Conservation (phyloP, 92 coral and sea anemone species). For the Palythoa grandiflora region DNA sequence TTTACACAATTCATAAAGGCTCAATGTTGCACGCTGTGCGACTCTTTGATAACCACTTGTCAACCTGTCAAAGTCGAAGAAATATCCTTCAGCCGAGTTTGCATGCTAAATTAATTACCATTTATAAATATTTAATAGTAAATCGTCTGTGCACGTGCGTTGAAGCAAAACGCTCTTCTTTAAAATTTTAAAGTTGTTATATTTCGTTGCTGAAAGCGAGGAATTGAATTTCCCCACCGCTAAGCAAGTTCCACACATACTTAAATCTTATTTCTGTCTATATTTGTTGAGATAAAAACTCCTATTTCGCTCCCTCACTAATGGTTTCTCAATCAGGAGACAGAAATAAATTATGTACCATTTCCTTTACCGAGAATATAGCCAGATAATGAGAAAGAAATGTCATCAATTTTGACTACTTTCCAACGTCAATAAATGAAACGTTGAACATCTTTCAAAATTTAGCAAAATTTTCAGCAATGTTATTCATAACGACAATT, state of each 20-base stretch:
- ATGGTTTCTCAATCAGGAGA: constrained; percentile 27
- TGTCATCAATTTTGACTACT: constrained; percentile 14
- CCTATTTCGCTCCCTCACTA: constrained; percentile 2
- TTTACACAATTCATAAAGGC: constrained; percentile 80
- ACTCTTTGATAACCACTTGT: constrained; percentile 44
- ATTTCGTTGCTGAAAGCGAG: not conserved
- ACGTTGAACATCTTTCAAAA: not conserved
- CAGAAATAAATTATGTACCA: constrained; percentile 16
- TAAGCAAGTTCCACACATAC: too few relatives aligned
- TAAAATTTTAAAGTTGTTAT: not conserved
- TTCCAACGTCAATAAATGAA: not conserved
- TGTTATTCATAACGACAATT: constrained; percentile 20
- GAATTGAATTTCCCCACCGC: not conserved
- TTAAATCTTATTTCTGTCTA: not conserved
- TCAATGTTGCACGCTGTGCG: constrained; percentile 31
- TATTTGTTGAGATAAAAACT: not conserved
- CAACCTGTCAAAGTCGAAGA: constrained; percentile 59
- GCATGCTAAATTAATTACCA: constrained; percentile 69
- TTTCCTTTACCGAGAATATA: constrained; percentile 21
- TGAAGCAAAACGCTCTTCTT: constrained; percentile 45
- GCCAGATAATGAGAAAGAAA: constrained; percentile 22
- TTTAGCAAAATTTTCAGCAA: constrained; percentile 1
- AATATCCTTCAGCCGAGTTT: constrained; percentile 55
- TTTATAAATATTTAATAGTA: constrained; percentile 71
- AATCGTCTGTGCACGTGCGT: constrained; percentile 62